These are phyloP conservation scores for Leontocebus nigricollis DNA, from an alignment of 2,797 vertebrate species.

Conservation along the genomic window DNA sequence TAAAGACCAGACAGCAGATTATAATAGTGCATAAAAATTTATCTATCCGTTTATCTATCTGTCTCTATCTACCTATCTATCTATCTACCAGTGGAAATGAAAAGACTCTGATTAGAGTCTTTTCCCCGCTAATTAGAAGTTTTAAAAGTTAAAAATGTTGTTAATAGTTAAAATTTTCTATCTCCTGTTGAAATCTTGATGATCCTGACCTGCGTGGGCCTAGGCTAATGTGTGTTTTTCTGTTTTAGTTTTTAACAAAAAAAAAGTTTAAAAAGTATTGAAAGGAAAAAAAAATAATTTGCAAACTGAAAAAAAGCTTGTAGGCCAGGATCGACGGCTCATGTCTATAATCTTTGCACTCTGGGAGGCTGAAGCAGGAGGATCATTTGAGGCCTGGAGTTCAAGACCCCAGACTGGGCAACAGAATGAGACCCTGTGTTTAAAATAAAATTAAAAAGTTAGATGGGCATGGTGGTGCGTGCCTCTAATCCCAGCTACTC, in stretches of 20 bases:
- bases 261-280: background rate
- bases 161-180: background rate
- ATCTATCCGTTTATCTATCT: too few species aligned
- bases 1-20: too few species aligned
- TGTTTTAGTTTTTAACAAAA: background rate
- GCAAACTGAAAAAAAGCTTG: background rate
- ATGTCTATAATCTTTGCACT: background rate
- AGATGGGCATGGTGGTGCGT: background rate
- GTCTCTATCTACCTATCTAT: too few species aligned
- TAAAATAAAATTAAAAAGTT: background rate
- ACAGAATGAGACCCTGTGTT: background rate
- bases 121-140: too few species aligned
- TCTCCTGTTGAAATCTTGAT: background rate
- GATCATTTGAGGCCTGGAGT: background rate
- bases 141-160: too few species aligned
- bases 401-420: background rate
- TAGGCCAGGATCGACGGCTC: background rate
- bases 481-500: background rate
- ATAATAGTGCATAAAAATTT: background rate
- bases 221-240: background rate
- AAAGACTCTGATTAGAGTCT: too few species aligned
- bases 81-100: too few species aligned
- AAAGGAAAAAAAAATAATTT: background rate
- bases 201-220: background rate
- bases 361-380: background rate